Evolutionary conservation across 2,797 vertebrate species (phyloP).

Genomic region (Steatocranus sp.): DNA sequence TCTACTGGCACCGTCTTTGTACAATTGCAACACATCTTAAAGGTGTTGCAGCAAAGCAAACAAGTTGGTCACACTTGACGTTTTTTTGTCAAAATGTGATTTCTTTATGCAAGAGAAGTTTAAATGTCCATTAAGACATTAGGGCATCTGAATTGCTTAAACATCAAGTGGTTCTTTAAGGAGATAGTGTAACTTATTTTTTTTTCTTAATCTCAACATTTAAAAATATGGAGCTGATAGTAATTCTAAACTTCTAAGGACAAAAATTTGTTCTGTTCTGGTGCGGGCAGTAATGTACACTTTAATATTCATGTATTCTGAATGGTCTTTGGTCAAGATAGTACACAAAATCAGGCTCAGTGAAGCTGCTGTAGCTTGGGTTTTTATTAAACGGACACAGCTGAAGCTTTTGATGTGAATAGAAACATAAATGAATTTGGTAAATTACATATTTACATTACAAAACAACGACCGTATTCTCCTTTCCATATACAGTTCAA

Average conservation of each 20-base stretch:
- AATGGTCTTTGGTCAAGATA: not conserved
- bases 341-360: not conserved
- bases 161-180: not conserved
- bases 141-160: not conserved
- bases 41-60: slow-evolving; percentile 42
- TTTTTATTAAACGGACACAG: not conserved
- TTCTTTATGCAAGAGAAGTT: not conserved
- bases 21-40: slow-evolving; percentile 31
- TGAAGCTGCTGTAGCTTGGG: not conserved
- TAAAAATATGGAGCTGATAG: not conserved
- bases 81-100: slow-evolving; percentile 38
- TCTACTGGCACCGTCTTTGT: slow-evolving; percentile 17
- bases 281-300: not conserved
- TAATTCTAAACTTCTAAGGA: not conserved
- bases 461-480: slow-evolving; percentile 6
- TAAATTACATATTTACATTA: not conserved
- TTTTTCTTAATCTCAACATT: not conserved
- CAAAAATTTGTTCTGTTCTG: not conserved
- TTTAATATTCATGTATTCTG: not conserved
- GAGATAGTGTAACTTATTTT: not conserved
- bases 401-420: not conserved
- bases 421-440: not conserved
- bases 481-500: slow-evolving; percentile 14
- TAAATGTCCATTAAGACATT: not conserved
- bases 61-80: slow-evolving; percentile 39